phyloP scores from a whole-genome alignment of 2,888 invertebrate species.

The Tillus elongatus region DNA sequence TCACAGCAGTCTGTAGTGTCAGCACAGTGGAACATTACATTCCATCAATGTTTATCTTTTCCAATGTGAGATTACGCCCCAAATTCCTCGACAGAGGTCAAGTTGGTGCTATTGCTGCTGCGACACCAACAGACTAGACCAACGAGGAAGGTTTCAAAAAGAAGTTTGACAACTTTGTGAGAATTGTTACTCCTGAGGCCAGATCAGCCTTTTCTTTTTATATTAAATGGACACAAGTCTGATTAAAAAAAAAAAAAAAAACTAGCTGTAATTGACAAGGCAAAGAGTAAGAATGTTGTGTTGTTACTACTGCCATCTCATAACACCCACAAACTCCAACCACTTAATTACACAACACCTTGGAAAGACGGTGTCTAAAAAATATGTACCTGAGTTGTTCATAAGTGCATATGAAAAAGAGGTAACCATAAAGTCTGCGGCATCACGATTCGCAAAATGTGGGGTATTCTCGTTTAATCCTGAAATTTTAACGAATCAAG shows the following conservation, averaged over 20 bases:
- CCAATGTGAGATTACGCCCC: neutral
- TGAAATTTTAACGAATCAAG: neutral
- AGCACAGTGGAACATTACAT: too few relatives aligned
- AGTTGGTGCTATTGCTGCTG: constrained; percentile 2
- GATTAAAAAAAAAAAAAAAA: neutral
- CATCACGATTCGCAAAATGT: neutral
- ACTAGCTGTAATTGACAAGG: neutral
- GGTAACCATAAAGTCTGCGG: neutral
- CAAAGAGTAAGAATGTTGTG: constrained; percentile 1
- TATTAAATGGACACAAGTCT: constrained; percentile 1
- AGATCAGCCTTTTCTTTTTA: neutral
- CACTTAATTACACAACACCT: neutral
- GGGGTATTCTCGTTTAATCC: constrained; percentile 3
- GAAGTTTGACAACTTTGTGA: too few relatives aligned
- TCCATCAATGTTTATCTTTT: too few relatives aligned
- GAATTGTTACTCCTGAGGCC: too few relatives aligned
- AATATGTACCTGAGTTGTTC: constrained; percentile 1
- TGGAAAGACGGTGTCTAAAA: constrained; percentile 1
- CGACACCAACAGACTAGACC: neutral
- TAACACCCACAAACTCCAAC: constrained; percentile 1
- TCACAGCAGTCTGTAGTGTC: too few relatives aligned
- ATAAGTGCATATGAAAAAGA: neutral
- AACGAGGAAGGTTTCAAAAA: neutral
- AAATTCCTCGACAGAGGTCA: constrained; percentile 1
- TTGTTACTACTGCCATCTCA: constrained; percentile 2